A percentile compares a stretch with the other conserved stretches of the same genome.
phyloP scores from a whole-genome alignment of 2,113 vertebrate species.

The Colaptes auratus region DNA sequence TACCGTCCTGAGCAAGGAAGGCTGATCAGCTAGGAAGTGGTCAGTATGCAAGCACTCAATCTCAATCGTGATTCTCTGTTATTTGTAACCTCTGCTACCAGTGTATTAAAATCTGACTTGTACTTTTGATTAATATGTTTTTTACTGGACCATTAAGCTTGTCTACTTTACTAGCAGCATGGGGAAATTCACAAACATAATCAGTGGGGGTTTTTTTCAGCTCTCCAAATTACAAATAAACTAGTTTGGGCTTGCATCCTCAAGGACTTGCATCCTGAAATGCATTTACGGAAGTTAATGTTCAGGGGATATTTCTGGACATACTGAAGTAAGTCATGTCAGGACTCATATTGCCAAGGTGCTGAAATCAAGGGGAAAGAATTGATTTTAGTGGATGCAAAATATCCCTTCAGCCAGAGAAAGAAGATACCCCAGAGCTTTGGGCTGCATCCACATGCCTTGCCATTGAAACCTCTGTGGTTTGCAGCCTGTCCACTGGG shows the following conservation, averaged over 20 bases:
- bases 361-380: neutral
- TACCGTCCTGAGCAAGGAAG: neutral
- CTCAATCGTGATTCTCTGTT: neutral
- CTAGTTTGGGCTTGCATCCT: neutral
- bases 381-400: neutral
- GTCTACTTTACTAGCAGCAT: slow-evolving; percentile 23
- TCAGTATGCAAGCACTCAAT: neutral
- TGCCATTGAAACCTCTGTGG: neutral
- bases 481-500: neutral
- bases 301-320: neutral
- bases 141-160: slow-evolving; percentile 45
- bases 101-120: slow-evolving; percentile 4
- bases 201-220: too few relatives aligned
- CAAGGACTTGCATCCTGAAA: neutral
- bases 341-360: neutral
- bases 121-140: slow-evolving; percentile 50
- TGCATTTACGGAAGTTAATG: slow-evolving; percentile 16
- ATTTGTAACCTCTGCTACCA: slow-evolving; percentile 1
- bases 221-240: slow-evolving; percentile 33
- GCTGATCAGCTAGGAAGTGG: neutral
- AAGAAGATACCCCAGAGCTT: neutral
- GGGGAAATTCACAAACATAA: slow-evolving; percentile 16
- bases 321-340: slow-evolving; percentile 7
- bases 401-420: neutral
- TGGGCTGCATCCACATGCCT: neutral